Base-by-base conservation (phyloP, 2,888 invertebrate species). In the Achlya flavicornis region DNA sequence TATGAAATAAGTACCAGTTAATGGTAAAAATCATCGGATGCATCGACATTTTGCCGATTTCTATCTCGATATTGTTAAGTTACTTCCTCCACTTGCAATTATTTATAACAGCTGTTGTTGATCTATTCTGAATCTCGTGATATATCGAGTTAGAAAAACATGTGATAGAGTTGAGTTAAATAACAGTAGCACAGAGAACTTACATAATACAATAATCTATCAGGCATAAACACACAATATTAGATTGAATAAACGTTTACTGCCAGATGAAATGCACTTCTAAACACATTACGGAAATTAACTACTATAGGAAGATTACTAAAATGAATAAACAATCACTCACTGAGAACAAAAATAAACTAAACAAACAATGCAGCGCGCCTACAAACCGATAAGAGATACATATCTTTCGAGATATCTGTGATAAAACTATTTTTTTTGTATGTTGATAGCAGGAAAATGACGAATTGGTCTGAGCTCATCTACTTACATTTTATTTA, bases 311-410 rank as follows among this genome's bases (percentile, higher is more conserved):
- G 41, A 41, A 41, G 2, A 26, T 19, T 43, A 10, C 14, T 43
- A 43, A 60, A 38, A 38, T 41, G 14, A 41, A 60, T 41, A 60
- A 60, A 60, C 60, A 60, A 41, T 12, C 60, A 11, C 41, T 41
- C 6, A 41, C 60, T 26, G 60, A 60, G 32, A 41, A 35, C 57
- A 58, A 61, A 53, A 58, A 64, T 64, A 64, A 64, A 64, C 66
- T 64, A 58, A 60, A 65, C 75, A 76, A 75, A 76, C 72, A 77
- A 71, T 70, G 69, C 63, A 64, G 46, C 6, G 19, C 53, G 53
- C 10, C 46, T 46, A 66, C 53, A 53, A 53, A 5, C 19, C 71
- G 78, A 79, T 77, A 79, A 76, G 72, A 71, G 74, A 35, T 35
- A 35, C 35, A 77, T 79, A 77, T 73, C 72, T 64, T 62, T 63